These are phyloP conservation scores for Perizoma flavofasciatum DNA, from an alignment of 2,888 invertebrate genomes.

Conservation along the genomic window DNA sequence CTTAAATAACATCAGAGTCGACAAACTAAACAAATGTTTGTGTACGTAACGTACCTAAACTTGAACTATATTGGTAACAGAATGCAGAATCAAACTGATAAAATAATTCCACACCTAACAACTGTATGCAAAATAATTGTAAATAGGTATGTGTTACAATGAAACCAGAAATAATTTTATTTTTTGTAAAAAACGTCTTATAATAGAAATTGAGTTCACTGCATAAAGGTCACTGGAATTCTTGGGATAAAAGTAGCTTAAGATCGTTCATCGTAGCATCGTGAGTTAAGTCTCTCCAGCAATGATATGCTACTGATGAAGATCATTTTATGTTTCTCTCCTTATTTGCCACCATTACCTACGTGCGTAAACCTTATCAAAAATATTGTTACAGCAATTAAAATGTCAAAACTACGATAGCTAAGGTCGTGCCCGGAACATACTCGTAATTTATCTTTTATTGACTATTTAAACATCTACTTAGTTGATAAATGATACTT, in stretches of 20 bases:
- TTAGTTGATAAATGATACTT: no score
- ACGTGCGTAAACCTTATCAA: constrained; percentile 22
- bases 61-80: constrained; percentile 25
- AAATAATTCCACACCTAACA: constrained; percentile 1
- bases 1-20: constrained; percentile 21
- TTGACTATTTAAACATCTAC: not conserved
- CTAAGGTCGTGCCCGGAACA: constrained; percentile 27
- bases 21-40: constrained; percentile 29
- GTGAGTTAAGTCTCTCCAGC: no score
- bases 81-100: constrained; percentile 30
- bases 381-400: constrained; percentile 29
- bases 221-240: no score
- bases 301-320: no score
- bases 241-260: no score
- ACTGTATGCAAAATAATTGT: constrained; percentile 18
- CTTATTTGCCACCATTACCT: constrained; percentile 10
- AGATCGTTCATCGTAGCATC: no score
- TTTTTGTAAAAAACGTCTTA: no score
- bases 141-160: not conserved
- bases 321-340: no score
- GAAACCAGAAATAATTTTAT: no score
- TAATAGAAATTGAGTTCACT: no score
- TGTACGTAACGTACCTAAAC: not conserved
- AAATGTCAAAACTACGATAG: constrained; percentile 29
- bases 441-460: constrained; percentile 6